A percentile compares a stretch with the other conserved stretches of the same genome.
Evolutionary conservation across 2,797 vertebrate species (phyloP).

Genomic region (Phataginus tricuspis): DNA sequence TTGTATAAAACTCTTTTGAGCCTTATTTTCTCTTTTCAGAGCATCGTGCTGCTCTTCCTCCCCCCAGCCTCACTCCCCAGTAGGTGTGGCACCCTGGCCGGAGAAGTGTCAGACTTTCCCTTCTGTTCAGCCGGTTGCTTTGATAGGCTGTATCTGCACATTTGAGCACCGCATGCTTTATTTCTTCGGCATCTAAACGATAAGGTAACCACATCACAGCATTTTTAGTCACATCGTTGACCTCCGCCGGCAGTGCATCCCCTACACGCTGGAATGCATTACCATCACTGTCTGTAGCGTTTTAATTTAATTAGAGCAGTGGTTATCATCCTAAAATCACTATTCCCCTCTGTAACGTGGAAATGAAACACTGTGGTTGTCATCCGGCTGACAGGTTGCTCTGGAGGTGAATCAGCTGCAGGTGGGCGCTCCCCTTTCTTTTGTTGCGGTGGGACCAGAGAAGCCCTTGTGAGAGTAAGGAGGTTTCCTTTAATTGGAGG

Average conservation of each 20-base stretch:
- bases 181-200: conserved; percentile 53
- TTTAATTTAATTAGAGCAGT: conserved; percentile 80
- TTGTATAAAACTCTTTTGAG: not conserved
- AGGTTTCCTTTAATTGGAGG: not conserved
- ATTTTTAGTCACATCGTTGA: conserved; percentile 59
- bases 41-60: not conserved
- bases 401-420: not conserved
- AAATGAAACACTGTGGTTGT: conserved; percentile 62
- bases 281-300: conserved; percentile 52
- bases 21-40: not conserved
- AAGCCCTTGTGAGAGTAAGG: not conserved
- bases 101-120: not conserved
- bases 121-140: not conserved
- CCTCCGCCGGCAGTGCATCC: not conserved
- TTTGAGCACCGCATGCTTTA: conserved; percentile 31
- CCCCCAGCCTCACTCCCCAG: fast-evolving
- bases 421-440: not conserved
- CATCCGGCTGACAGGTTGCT: not conserved
- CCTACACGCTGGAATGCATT: conserved; percentile 55
- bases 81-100: not conserved
- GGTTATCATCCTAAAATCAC: conserved; percentile 61
- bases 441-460: not conserved
- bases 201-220: not conserved
- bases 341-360: not conserved
- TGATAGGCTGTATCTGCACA: conserved; percentile 39